A percentile compares a stretch with the other conserved stretches of the same genome.
Evolutionary conservation across 92 coral and sea anemone species (phyloP).

Genomic region (Phenganax marumi): DNA sequence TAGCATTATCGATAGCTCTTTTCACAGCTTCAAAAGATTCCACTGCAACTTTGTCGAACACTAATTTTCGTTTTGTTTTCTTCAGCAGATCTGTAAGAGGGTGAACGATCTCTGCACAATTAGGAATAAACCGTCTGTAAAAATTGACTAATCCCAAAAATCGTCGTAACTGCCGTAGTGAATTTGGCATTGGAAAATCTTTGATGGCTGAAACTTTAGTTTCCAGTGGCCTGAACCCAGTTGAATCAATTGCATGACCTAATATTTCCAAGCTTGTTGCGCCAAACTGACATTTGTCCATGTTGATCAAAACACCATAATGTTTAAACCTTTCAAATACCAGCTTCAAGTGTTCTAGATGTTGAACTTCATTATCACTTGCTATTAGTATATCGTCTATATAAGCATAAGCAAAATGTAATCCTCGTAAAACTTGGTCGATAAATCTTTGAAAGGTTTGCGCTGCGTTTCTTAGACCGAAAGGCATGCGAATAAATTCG

Average conservation of each 20-base stretch:
- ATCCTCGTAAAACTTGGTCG: conserved; percentile 1
- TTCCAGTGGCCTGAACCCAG: too few relatives aligned
- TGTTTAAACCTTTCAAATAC: not conserved
- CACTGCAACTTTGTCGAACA: not conserved
- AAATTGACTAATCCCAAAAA: too few relatives aligned
- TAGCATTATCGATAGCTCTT: not conserved
- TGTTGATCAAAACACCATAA: not conserved
- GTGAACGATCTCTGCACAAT: too few relatives aligned
- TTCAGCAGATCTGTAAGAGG: too few relatives aligned
- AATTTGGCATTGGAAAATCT: not conserved
- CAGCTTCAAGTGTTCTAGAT: conserved; percentile 2
- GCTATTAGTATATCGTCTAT: too few relatives aligned
- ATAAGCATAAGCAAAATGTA: not conserved
- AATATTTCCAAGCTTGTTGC: not conserved
- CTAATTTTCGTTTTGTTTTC: too few relatives aligned
- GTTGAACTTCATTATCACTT: not conserved
- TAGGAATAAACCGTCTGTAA: conserved; percentile 6
- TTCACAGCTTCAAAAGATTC: not conserved
- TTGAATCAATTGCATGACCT: not conserved
- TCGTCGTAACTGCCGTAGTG: not conserved
- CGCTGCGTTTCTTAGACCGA: conserved; percentile 29
- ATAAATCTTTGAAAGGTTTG: conserved; percentile 39
- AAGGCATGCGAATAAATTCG: conserved; percentile 31
- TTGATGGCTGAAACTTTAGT: conserved; percentile 2
- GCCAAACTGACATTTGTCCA: not conserved